Evolutionary conservation across 2,888 invertebrate genomes (phyloP).

Genomic region (Drosophila paranaensis): DNA sequence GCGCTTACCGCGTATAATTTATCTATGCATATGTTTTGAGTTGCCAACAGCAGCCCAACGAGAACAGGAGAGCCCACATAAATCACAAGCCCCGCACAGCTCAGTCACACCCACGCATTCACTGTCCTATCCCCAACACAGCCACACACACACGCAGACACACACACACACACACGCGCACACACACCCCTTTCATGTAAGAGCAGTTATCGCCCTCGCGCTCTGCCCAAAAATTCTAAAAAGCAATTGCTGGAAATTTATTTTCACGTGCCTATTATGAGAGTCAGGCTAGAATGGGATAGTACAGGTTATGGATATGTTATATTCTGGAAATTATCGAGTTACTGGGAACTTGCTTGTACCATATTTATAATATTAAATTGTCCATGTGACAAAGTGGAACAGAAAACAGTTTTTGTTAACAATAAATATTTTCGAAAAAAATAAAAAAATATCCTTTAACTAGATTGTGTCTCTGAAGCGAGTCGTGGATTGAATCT

Average conservation of each 20-base stretch:
- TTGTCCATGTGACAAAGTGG: slow-evolving; percentile 21
- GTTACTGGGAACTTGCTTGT: slow-evolving; percentile 22
- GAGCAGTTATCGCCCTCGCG: slow-evolving; percentile 44
- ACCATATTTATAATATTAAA: slow-evolving; percentile 20
- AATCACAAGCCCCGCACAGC: slow-evolving; percentile 52
- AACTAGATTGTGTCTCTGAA: too few species aligned
- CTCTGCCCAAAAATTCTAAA: slow-evolving; percentile 49
- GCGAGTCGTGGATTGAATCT: slow-evolving; percentile 1
- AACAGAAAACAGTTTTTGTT: neutral
- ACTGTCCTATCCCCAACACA: slow-evolving; percentile 14
- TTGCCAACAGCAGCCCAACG: slow-evolving; percentile 65
- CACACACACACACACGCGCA: slow-evolving; percentile 32
- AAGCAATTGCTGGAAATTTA: slow-evolving; percentile 64
- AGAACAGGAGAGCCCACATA: slow-evolving; percentile 49
- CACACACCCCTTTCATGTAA: slow-evolving; percentile 72
- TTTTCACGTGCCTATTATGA: slow-evolving; percentile 61
- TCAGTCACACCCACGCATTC: slow-evolving; percentile 41
- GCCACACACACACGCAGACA: slow-evolving; percentile 16
- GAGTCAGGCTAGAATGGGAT: slow-evolving; percentile 39
- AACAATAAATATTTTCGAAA: neutral
- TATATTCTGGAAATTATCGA: slow-evolving; percentile 8
- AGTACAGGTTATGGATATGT: slow-evolving; percentile 8
- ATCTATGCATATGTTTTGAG: slow-evolving; percentile 78
- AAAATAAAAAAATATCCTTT: neutral
- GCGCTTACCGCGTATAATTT: slow-evolving; percentile 79